Conservation (phyloP, 37 sponge, comb jelly and placozoan genomes). For the Diacarnus erythraeanus region DNA sequence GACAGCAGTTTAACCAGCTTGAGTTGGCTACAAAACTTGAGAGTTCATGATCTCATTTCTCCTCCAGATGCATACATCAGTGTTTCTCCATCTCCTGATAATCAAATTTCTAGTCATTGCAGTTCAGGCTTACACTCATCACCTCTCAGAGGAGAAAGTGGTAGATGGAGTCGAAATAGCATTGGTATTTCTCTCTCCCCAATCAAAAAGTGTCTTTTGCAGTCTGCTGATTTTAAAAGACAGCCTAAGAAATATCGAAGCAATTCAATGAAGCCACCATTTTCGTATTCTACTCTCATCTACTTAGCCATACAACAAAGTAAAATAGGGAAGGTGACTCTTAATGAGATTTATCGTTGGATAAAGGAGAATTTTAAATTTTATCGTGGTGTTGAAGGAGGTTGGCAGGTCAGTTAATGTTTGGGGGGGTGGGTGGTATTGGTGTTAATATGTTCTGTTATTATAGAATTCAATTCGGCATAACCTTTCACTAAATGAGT, state of each 20-base stretch:
- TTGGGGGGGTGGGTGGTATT: neutral
- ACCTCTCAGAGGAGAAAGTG: neutral
- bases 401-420: conserved; percentile 81
- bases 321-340: conserved; percentile 49
- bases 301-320: conserved; percentile 80
- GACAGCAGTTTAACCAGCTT: conserved; percentile 86
- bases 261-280: conserved; percentile 68
- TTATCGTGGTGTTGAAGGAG: conserved; percentile 70
- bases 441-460: neutral
- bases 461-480: conserved; percentile 77
- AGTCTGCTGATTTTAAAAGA: conserved; percentile 44
- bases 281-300: conserved; percentile 83
- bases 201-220: conserved; percentile 45
- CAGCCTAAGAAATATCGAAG: conserved; percentile 44
- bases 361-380: conserved; percentile 89
- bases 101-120: neutral
- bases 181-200: conserved; percentile 30
- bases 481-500: conserved; percentile 72
- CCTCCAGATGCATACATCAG: conserved; percentile 1
- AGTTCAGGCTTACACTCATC: neutral
- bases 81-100: conserved; percentile 17
- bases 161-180: neutral
- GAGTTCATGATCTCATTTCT: conserved; percentile 28
- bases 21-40: conserved; percentile 80
- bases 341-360: conserved; percentile 88